Conservation (phyloP, 2,797 vertebrate genomes). For the Pangasius macronema region DNA sequence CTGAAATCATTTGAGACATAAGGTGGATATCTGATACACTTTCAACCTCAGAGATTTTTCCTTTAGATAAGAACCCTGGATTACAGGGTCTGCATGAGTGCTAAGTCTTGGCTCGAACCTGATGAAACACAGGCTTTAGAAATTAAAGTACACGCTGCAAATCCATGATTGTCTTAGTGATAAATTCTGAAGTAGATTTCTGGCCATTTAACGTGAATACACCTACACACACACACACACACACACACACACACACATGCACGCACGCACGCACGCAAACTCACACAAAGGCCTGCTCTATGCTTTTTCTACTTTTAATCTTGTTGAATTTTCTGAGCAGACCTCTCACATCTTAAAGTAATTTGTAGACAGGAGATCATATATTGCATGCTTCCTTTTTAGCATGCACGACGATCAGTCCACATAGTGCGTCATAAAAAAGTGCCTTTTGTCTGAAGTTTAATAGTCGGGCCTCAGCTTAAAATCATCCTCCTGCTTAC, state of each 20-base stretch:
- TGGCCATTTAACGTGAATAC: conserved; percentile 5
- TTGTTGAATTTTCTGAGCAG: conserved; percentile 6
- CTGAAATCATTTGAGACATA: conserved; percentile 61
- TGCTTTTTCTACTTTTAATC: conserved; percentile 23
- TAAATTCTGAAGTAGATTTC: conserved; percentile 43
- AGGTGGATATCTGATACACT: conserved; percentile 68
- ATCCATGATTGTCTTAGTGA: conserved; percentile 35
- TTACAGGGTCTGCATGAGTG: conserved; percentile 60
- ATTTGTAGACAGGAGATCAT: not conserved
- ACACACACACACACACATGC: conserved; percentile 7
- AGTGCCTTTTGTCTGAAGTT: conserved; percentile 32
- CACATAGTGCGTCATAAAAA: not conserved
- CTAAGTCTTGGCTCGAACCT: conserved; percentile 44
- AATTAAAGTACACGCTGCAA: conserved; percentile 39
- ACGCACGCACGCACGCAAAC: not conserved
- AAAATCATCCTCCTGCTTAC: conserved; percentile 50
- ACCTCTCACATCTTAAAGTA: conserved; percentile 14
- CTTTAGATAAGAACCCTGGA: conserved; percentile 61
- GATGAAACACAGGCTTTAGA: conserved; percentile 44
- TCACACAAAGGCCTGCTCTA: conserved; percentile 12
- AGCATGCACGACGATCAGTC: not conserved
- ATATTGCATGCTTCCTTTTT: conserved; percentile 9
- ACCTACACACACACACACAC: conserved; percentile 13
- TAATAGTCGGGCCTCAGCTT: conserved; percentile 11
- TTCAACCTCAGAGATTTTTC: conserved; percentile 62